Evolutionary conservation across 2,113 vertebrate species (phyloP), one percentile per base, ranked within the genome.

Genomic region (Trogon melanurus): DNA sequence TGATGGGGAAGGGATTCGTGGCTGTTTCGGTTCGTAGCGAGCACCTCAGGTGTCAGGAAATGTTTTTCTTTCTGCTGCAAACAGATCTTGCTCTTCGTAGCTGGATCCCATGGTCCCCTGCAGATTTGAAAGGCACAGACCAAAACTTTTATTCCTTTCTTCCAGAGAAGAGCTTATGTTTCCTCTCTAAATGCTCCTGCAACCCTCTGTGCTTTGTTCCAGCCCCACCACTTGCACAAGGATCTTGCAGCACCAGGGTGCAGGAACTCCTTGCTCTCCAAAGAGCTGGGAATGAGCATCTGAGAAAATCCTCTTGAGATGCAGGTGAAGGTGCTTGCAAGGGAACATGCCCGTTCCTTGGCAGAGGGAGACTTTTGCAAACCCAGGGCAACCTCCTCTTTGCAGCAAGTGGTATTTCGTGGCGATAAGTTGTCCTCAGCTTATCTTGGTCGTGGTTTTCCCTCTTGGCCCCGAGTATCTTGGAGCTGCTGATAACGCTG

Each of bases 131-230:
- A 95, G 95, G 85, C 85, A 90, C 21, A 12, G 93, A 93, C 64
- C 85, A 76, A 91, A 96, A 94, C 48, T 85, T 89, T 12, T 51
- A 96, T 91, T 61, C 91, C 96, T 96, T 71, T 97, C 70, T 89
- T 58, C 32, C 10, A 25, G 73, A 85, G 50, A 91, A 89, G 34
- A 64, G 71, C 56, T 75, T 53, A 7, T 25, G 53, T 92, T 91
- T 88, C 65, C 53, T 41, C 41, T 41, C 9, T 41, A 41, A 41
- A 41, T 41, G 41, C 41, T 41, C 41, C 41, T 41, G 41, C 41
- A 41, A 41, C 41, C 41, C 41, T 41, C 41, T 41, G 41, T 41
- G 41, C 41, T 41, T 41, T 41, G 41, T 41, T 41, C 41, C 41
- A 41, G 13, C 41, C 41, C 32, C 32, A 64, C 18, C 2, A 0